A percentile compares a stretch with the other conserved stretches of the same genome.
phyloP scores from a whole-genome alignment of 2,797 vertebrate species.

The Manis pentadactyla region DNA sequence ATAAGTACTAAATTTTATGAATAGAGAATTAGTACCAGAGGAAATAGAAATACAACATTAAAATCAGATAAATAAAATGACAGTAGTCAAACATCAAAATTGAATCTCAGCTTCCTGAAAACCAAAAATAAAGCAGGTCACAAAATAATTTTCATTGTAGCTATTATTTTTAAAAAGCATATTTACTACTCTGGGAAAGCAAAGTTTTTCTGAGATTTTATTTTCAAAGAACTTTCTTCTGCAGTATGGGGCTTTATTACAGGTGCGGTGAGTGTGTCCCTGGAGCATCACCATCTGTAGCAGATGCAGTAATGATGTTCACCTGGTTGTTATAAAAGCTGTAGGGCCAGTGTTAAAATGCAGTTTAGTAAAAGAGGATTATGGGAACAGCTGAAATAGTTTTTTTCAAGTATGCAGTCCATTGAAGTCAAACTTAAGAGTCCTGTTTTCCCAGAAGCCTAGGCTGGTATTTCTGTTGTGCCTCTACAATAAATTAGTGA shows the following conservation, averaged over 20 bases:
- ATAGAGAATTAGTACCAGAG: background rate
- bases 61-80: conserved; percentile 45
- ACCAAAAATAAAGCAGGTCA: background rate
- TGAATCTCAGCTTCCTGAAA: conserved; percentile 11
- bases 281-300: background rate
- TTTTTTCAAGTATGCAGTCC: background rate
- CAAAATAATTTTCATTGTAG: conserved; percentile 21
- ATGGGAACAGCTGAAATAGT: background rate
- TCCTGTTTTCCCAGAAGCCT: background rate
- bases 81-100: background rate
- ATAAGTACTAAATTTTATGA: background rate
- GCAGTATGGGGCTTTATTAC: background rate
- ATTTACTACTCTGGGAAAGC: background rate
- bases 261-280: background rate
- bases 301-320: background rate
- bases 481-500: background rate
- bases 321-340: background rate
- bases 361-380: background rate
- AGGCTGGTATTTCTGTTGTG: background rate
- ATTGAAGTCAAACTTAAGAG: background rate
- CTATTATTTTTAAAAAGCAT: background rate
- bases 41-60: conserved; percentile 24
- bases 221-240: background rate
- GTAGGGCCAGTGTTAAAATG: background rate
- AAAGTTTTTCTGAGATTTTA: conserved; percentile 2